Conservation (phyloP, 2,888 invertebrate genomes). For the Drosophila mimetica region DNA sequence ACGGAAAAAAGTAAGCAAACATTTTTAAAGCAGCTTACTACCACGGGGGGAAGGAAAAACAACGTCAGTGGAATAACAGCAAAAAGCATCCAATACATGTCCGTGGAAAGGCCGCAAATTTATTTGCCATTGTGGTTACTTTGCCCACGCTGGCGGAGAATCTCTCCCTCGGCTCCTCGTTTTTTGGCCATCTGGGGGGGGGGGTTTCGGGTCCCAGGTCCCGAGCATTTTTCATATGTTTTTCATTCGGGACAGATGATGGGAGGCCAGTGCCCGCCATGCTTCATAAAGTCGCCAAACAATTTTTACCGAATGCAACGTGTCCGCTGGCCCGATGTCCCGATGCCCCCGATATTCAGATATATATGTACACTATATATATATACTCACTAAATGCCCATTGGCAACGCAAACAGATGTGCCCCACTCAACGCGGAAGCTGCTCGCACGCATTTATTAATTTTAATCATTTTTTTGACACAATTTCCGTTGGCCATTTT, state of each 20-base stretch:
- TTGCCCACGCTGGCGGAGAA: conserved; percentile 39
- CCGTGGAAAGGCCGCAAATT: conserved; percentile 64
- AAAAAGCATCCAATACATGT: conserved; percentile 35
- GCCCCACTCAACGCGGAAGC: conserved; percentile 36
- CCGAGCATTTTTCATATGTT: conserved; percentile 64
- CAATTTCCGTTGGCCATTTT: conserved; percentile 39
- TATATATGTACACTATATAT: conserved; percentile 10
- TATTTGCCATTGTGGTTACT: conserved; percentile 76
- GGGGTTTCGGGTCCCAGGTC: conserved; percentile 37
- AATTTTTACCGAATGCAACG: conserved; percentile 48
- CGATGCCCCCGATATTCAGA: conserved; percentile 9
- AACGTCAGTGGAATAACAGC: conserved; percentile 8
- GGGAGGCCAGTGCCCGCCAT: conserved; percentile 40
- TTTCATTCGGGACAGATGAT: conserved; percentile 33
- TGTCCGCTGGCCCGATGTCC: conserved; percentile 11
- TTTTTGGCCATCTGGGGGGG: not conserved
- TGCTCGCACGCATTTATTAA: conserved; percentile 70
- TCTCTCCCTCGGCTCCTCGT: conserved; percentile 5
- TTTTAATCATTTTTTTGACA: conserved; percentile 69
- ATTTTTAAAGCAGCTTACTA: conserved; percentile 43
- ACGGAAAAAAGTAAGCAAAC: conserved; percentile 30
- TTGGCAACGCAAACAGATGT: conserved; percentile 57
- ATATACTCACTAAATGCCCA: conserved; percentile 56
- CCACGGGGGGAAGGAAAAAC: conserved; percentile 10
- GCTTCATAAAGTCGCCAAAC: conserved; percentile 73